These are phyloP conservation scores for Crypturellus tataupa DNA, from an alignment of 2,797 vertebrate species.

Conservation along the genomic window DNA sequence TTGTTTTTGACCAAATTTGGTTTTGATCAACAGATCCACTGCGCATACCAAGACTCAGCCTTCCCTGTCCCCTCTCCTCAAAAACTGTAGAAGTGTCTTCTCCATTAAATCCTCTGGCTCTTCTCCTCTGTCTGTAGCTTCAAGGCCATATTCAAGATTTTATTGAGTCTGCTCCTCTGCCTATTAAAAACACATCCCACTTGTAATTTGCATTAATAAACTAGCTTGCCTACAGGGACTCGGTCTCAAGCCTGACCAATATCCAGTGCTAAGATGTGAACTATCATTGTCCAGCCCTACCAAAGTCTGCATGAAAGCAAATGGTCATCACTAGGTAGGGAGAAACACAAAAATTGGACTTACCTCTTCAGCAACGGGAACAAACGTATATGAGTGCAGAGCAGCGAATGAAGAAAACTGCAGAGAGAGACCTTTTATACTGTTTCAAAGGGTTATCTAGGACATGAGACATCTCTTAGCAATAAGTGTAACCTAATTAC, in stretches of 20 bases:
- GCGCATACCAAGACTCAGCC: neutral
- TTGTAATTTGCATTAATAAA: fast-evolving
- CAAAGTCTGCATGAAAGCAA: neutral
- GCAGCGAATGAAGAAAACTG: neutral
- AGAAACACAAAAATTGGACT: neutral
- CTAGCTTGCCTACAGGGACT: neutral
- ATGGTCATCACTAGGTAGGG: neutral
- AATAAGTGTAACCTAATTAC: conserved; percentile 51
- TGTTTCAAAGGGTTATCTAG: conserved; percentile 41
- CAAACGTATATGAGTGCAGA: neutral
- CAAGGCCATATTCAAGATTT: neutral
- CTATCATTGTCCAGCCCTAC: neutral
- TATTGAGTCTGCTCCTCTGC: neutral
- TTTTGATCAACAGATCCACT: neutral
- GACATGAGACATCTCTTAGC: conserved; percentile 58
- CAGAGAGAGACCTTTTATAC: conserved; percentile 59
- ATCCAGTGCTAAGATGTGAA: neutral
- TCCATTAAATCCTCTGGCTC: neutral
- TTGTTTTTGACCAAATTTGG: neutral
- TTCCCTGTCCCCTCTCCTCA: neutral
- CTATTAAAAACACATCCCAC: neutral
- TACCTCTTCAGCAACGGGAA: conserved; percentile 14
- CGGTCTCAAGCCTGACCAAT: fast-evolving
- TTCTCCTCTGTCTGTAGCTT: neutral
- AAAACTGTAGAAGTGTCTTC: fast-evolving